A percentile compares a stretch with the other conserved stretches of the same genome.
These are phyloP conservation scores for Scaptomyza hsui DNA, from an alignment of 1,140 invertebrate species.

Conservation along the genomic window DNA sequence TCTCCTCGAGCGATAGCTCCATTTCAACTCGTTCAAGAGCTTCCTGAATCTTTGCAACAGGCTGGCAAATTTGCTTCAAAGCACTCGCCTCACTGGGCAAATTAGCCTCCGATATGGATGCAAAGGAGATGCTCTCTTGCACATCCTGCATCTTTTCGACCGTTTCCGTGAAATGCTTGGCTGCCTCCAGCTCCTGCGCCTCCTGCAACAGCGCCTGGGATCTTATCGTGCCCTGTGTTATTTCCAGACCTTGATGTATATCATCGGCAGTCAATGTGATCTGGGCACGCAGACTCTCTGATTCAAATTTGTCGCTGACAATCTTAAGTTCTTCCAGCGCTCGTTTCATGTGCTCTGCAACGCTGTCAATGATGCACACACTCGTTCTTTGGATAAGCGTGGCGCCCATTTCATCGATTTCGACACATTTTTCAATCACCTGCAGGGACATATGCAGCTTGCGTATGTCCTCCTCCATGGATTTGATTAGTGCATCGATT, in stretches of 20 bases:
- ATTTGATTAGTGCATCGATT: constrained; percentile 85
- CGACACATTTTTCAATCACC: constrained; percentile 88
- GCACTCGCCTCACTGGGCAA: constrained; percentile 84
- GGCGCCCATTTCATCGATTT: constrained; percentile 87
- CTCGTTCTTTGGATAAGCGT: constrained; percentile 88
- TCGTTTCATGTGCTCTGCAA: constrained; percentile 85
- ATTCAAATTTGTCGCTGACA: constrained; percentile 72
- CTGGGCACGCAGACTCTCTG: constrained; percentile 75
- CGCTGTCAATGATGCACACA: constrained; percentile 86
- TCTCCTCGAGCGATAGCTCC: constrained; percentile 83
- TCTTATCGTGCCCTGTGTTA: constrained; percentile 85
- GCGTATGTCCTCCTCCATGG: constrained; percentile 86
- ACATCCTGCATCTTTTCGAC: constrained; percentile 84
- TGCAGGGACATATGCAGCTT: constrained; percentile 87
- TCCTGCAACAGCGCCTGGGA: constrained; percentile 84
- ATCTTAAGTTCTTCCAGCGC: constrained; percentile 85
- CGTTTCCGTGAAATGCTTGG: constrained; percentile 79
- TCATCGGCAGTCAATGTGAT: constrained; percentile 84
- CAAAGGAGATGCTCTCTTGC: constrained; percentile 84
- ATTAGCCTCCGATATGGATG: constrained; percentile 84
- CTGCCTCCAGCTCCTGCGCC: constrained; percentile 84
- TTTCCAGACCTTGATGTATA: constrained; percentile 85
- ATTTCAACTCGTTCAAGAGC: constrained; percentile 84
- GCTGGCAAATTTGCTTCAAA: constrained; percentile 78
- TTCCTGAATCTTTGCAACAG: constrained; percentile 83